Evolutionary conservation across 2,113 vertebrate genomes (phyloP), one percentile per base, ranked within the genome.

Genomic region (Strigops habroptila): DNA sequence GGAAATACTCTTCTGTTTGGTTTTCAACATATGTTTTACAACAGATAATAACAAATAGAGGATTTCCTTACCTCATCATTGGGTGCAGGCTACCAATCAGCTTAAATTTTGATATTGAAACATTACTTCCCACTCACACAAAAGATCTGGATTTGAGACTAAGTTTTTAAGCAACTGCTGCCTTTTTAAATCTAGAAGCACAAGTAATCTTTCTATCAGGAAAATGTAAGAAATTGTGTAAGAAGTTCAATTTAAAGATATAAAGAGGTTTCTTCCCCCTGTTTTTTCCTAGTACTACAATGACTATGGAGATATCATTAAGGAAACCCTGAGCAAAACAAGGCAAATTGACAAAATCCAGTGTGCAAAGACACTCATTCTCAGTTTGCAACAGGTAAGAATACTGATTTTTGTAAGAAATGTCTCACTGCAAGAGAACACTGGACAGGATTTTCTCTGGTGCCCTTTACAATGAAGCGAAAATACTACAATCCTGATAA

Each of bases 281-380:
- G 96, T 96, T 76, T 96, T 76, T 92, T 95, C 69, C 59, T 92
- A 99, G 99, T 99, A 99, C 97, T 99, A 99, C 94, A 99, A 99
- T 68, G 99, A 99, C 94, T 99, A 99, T 76, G 99, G 99, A 30
- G 99, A 99, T 98, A 99, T 99, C 97, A 99, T 99, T 98, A 99
- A 99, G 96, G 99, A 99, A 98, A 99, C 99, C 8, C 95, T 99
- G 90, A 99, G 99, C 98, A 99, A 99, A 98, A 99, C 99, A 91
- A 98, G 99, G 94, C 99, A 99, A 97, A 99, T 99, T 33, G 99
- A 99, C 98, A 99, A 99, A 98, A 99, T 99, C 91, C 99, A 99
- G 57, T 99, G 99, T 97, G 99, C 99, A 95, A 99, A 99, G 98
- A 99, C 99, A 1, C 99, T 99, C 94, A 99, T 99, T 97, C 99